These are phyloP conservation scores for Brachypalpus laphriformis DNA, from an alignment of 2,888 invertebrate species.

Conservation along the genomic window DNA sequence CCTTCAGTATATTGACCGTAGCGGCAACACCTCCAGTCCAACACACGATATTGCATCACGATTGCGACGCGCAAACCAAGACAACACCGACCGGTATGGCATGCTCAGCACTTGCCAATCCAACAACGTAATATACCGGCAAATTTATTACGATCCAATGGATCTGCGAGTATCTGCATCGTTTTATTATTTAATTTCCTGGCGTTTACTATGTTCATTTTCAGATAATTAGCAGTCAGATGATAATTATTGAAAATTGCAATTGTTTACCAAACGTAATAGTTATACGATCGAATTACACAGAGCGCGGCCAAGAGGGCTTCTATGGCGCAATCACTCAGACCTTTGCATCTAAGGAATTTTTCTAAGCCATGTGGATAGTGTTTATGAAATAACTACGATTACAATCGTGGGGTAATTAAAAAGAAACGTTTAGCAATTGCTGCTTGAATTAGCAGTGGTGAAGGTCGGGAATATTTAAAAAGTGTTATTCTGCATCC, in stretches of 20 bases:
- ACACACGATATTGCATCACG: slow-evolving; percentile 62
- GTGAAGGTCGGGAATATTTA: background rate
- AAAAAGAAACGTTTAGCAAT: slow-evolving; percentile 9
- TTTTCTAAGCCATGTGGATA: background rate
- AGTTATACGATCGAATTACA: slow-evolving; percentile 41
- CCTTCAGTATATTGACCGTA: slow-evolving; percentile 47
- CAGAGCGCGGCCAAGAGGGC: background rate
- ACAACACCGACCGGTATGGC: slow-evolving; percentile 32
- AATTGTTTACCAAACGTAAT: slow-evolving; percentile 55
- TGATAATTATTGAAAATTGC: slow-evolving; percentile 65
- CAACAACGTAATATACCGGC: slow-evolving; percentile 52
- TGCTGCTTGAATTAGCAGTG: background rate
- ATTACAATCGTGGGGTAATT: background rate
- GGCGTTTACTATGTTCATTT: slow-evolving; percentile 40
- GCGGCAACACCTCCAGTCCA: slow-evolving; percentile 20
- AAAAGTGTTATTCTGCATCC: background rate
- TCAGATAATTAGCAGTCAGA: slow-evolving; percentile 51
- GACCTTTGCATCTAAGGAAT: background rate
- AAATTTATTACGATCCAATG: slow-evolving; percentile 12
- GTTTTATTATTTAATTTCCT: slow-evolving; percentile 66
- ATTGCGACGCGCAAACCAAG: slow-evolving; percentile 31
- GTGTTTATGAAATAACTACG: background rate
- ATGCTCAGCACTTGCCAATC: slow-evolving; percentile 18
- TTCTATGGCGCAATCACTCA: background rate
- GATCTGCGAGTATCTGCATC: slow-evolving; percentile 23